Evolutionary conservation across 2,888 invertebrate genomes (phyloP).

Genomic region (Cheilosia vulpina): DNA sequence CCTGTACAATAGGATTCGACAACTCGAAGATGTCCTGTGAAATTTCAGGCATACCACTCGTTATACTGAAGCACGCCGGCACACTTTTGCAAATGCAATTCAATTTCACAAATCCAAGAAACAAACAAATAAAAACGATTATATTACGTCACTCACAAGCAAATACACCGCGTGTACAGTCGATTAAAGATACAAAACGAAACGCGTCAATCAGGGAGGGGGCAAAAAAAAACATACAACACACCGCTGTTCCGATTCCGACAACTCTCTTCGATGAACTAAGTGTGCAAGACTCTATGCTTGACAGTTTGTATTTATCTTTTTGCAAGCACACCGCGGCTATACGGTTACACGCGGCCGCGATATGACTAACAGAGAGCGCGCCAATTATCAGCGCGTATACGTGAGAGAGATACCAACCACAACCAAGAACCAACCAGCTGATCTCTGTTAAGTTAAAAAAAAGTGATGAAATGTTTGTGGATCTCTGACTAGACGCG

Average conservation of each 20-base stretch:
- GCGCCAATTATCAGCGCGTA: constrained; percentile 13
- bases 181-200: neutral
- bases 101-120: constrained; percentile 9
- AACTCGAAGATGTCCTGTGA: constrained; percentile 85
- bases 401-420: constrained; percentile 3
- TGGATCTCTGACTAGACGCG: constrained; percentile 7
- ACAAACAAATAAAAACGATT: constrained; percentile 9
- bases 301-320: constrained; percentile 27
- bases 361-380: constrained; percentile 51
- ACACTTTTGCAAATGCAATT: constrained; percentile 23
- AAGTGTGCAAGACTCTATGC: constrained; percentile 40
- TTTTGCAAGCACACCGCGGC: constrained; percentile 38
- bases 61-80: neutral
- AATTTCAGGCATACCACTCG: constrained; percentile 85
- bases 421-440: constrained; percentile 12
- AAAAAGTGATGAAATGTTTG: constrained; percentile 36
- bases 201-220: constrained; percentile 25
- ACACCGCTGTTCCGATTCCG: constrained; percentile 62
- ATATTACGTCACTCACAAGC: constrained; percentile 19
- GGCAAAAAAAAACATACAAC: constrained; percentile 29
- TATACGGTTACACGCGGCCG: constrained; percentile 12
- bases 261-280: constrained; percentile 70
- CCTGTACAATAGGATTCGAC: constrained; percentile 85
- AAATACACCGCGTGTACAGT: constrained; percentile 8
- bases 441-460: neutral